Evolutionary conservation across 2,113 vertebrate species (phyloP), one percentile per base, ranked within the genome.

Genomic region (Tyrannus savana): DNA sequence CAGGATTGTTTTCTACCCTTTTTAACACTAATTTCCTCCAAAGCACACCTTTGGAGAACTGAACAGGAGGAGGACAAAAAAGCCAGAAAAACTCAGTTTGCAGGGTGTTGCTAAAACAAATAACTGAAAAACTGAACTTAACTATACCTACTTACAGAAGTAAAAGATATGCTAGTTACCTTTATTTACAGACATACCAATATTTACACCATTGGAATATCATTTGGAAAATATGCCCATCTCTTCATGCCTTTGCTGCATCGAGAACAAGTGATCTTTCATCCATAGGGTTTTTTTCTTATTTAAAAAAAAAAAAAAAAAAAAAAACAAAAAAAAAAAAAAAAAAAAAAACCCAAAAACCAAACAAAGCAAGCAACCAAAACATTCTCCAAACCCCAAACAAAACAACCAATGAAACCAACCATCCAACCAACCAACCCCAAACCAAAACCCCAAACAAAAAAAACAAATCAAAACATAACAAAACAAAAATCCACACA

Each of bases 151-250:
- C 5, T 71, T 84, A 37, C 31, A 66, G 19, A 94, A 46, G 6
- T 49, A 18, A 62, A 0, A 87, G 6, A 44, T 33, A 67, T 0
- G 5, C 15, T 8, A 6, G 12, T 25, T 39, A 72, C 5, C 27
- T 64, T 47, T 71, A 69, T 18, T 79, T 72, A 67, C 19, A 87
- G 22, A 74, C 24, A 30, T 73, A 68, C 1, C 0, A 2, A 19
- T 35, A 56, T 7, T 81, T 68, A 64, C 7, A 82, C 4, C 22
- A 22, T 0, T 59, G 41, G 41, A 88, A 88, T 42, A 69, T 10
- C 12, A n/a, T 23, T 15, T 79, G 30, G 39, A 42, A 37, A 35
- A 19, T 58, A 72, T 3, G 2, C 23, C 18, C 7, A 55, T 18
- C 33, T 72, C 75, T 88, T 76, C 35, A 44, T 52, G 39, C 25